These are phyloP conservation scores for Leptinotarsa defecta DNA, from an alignment of 1,140 invertebrate genomes.

Conservation along the genomic window DNA sequence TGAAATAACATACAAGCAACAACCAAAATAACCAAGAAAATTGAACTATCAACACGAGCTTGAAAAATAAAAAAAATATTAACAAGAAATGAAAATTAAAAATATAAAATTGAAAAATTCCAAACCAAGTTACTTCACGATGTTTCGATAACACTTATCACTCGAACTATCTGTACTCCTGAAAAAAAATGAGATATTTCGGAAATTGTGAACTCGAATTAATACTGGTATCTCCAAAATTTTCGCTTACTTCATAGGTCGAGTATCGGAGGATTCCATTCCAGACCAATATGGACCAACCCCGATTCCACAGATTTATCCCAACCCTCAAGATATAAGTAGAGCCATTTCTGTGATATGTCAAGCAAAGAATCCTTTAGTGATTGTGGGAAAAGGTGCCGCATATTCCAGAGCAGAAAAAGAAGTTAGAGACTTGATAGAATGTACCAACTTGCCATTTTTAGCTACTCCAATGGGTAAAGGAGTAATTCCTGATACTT, in stretches of 20 bases:
- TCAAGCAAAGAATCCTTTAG: constrained; percentile 77
- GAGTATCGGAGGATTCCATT: constrained; percentile 57
- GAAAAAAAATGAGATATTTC: not conserved
- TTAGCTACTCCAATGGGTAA: constrained; percentile 97
- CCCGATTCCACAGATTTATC: constrained; percentile 69
- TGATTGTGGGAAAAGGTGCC: constrained; percentile 94
- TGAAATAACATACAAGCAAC: too few relatives aligned
- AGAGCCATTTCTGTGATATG: constrained; percentile 72
- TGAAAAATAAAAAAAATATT: too few relatives aligned
- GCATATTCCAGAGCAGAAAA: constrained; percentile 82
- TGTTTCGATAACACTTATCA: too few relatives aligned
- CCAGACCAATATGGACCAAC: constrained; percentile 58
- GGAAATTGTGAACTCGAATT: not conserved
- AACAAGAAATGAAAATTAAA: too few relatives aligned
- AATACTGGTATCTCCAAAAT: constrained; percentile 53
- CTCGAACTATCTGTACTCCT: too few relatives aligned
- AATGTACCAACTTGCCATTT: constrained; percentile 79
- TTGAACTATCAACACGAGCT: too few relatives aligned
- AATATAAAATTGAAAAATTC: too few relatives aligned
- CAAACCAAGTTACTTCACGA: too few relatives aligned
- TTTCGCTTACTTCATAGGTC: constrained; percentile 50
- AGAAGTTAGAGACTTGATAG: constrained; percentile 71
- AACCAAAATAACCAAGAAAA: too few relatives aligned
- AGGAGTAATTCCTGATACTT: constrained; percentile 86
- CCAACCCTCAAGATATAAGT: constrained; percentile 68